Base-by-base conservation (phyloP, 2,888 invertebrate species). In the Pyrocoelia pectoralis region DNA sequence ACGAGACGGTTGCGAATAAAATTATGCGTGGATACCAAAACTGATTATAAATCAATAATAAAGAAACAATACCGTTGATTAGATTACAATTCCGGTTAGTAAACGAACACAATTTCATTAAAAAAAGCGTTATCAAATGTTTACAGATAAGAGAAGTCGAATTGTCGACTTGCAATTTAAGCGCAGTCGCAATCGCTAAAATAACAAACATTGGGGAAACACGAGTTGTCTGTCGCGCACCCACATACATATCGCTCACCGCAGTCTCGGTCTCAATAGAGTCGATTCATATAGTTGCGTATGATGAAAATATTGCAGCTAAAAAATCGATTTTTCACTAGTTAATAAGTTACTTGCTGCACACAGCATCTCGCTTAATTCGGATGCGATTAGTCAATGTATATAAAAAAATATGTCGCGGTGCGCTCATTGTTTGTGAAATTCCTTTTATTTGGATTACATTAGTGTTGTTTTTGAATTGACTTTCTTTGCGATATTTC, bases 151-250 rank as follows among this genome's bases (percentile, higher is more conserved):
- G 14, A 43, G 43, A 12, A 43, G 24, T 12, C 1, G 43, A 24
- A 43, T 43, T 43, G 15, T 43, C 43, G 8, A 43, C 24, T 18
- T 56, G 50, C 50, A 50, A 29, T 56, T 50, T 38, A 24, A 18
- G 56, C 61, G 61, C 61, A 61, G 55, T 38, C 61, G 61, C 61
- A 50, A 51, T 51, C 40, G 28, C 40, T 51, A 24, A 29, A 48
- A 51, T 40, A 18, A 49, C 49, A 49, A 56, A 56, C 19, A 43
- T 29, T 10, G 49, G 55, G 56, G 60, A 61, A 53, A 61, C 38
- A 33, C 49, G 60, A 18, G 13, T 46, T 40, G 60, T 54, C 61
- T 56, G 56, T 51, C 61, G 61, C 61, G 61, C 56, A 56, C 24
- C 24, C 24, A 24, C 24, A 24, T 24, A 24, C 24, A 5, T 24